Percentiles rank a stretch among this genome's conserved stretches.
phyloP scores from a whole-genome alignment of 2,888 invertebrate species.

The Nematopogon swammerdamellus region DNA sequence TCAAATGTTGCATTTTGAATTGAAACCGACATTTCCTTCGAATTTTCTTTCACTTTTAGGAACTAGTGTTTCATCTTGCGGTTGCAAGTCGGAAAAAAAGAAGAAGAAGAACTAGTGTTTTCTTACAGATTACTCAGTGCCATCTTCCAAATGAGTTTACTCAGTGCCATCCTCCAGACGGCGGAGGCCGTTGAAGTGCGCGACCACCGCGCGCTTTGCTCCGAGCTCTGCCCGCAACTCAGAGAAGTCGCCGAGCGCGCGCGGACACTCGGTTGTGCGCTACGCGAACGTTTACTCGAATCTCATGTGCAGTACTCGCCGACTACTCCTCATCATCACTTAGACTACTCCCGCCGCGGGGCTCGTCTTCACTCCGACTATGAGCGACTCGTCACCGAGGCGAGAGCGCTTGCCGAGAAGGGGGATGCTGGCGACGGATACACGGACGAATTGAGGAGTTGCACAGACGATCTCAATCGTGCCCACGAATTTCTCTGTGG shows the following conservation, averaged over 20 bases:
- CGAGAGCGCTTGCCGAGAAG: constrained; percentile 20
- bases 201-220: constrained; percentile 29
- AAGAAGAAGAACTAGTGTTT: too few relatives aligned
- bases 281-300: constrained; percentile 40
- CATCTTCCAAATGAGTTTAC: constrained; percentile 28
- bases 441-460: constrained; percentile 23
- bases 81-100: too few relatives aligned
- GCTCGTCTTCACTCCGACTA: constrained; percentile 28
- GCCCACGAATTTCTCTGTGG: constrained; percentile 23
- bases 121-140: too few relatives aligned
- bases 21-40: too few relatives aligned
- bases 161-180: constrained; percentile 36
- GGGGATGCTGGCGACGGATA: constrained; percentile 19
- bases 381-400: constrained; percentile 18
- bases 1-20: too few relatives aligned
- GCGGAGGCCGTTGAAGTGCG: constrained; percentile 29
- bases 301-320: constrained; percentile 30
- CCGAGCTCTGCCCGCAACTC: constrained; percentile 25
- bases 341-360: constrained; percentile 37
- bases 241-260: constrained; percentile 34
- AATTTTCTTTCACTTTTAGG: too few relatives aligned
- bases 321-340: constrained; percentile 29
- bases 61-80: too few relatives aligned
- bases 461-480: constrained; percentile 23
- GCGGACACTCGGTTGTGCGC: constrained; percentile 36